Base-by-base conservation (phyloP, 92 coral and sea anemone genomes). In the Siderastrea siderea region DNA sequence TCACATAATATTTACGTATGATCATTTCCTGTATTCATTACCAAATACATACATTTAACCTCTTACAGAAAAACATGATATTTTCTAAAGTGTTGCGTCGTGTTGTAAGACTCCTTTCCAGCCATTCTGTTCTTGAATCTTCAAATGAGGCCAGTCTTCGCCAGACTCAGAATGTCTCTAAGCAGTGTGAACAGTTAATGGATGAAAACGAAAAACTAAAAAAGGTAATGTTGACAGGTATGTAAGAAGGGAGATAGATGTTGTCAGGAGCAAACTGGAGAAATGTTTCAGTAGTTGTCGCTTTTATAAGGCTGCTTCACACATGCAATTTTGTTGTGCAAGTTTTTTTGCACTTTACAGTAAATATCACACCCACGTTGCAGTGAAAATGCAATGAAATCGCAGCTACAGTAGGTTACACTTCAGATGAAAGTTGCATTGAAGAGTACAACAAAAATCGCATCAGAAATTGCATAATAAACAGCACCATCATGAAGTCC, bases 71-170 rank as follows among this genome's bases (percentile, higher is more conserved):
- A 8, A 47, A 13, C 15, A n/a, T 13, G 0, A 64, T 78, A 16
- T 16, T 76, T 60, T 50, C 0, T 74, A 97, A 98, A 83, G 98
- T 97, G 67, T 54, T 97, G 73, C 98, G 99, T 51, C 91, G 96
- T 64, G 93, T 97, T 45, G 92, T 92, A 79, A 86, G 81, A 48
- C 92, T 97, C 52, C 94, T 95, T 11, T 90, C 96, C 48, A 66
- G 81, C 69, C 86, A 90, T 78, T 92, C 99, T 15, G 95, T 78
- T 47, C 93, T 94, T 58, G 96, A 94, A 44, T 98, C 99, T 44
- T 94, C 97, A 19, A 96, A 91, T 50, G 98, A 95, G 73, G 99
- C 99, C 67, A 93, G 96, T 79, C 78, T 97, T 47, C 93, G 93
- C 73, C 99, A 97, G 75, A 98, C 99, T 53, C 93, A 97, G 82